phyloP scores from a whole-genome alignment of 2,888 invertebrate species.

The Stegophylla sp. region DNA sequence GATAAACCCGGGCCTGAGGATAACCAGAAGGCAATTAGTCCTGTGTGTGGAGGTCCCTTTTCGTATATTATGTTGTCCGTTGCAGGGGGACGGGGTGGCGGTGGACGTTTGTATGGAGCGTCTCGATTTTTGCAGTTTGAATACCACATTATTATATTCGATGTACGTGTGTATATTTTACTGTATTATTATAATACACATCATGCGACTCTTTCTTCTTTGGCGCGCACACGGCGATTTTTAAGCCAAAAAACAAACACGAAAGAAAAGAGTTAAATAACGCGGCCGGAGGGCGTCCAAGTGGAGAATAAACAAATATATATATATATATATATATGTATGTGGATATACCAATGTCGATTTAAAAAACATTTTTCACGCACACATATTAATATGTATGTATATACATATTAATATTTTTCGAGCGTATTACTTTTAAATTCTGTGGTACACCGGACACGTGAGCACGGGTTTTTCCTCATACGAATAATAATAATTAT shows the following conservation, averaged over 20 bases:
- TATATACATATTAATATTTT: too few relatives aligned
- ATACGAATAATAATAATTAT: too few relatives aligned
- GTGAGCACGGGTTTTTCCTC: too few relatives aligned
- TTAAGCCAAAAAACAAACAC: constrained; percentile 37
- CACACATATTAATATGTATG: too few relatives aligned
- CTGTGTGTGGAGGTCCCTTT: constrained; percentile 34
- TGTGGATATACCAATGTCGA: neutral
- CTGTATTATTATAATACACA: neutral
- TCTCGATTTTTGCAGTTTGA: constrained; percentile 24
- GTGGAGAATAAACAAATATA: neutral
- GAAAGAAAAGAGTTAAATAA: constrained; percentile 43
- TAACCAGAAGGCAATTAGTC: constrained; percentile 59
- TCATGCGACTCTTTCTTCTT: neutral
- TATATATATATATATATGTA: neutral
- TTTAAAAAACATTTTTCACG: neutral
- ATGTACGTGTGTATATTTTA: neutral
- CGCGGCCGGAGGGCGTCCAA: constrained; percentile 1
- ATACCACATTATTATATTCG: neutral
- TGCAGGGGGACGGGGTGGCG: constrained; percentile 2
- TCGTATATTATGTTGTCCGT: constrained; percentile 27
- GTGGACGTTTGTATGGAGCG: constrained; percentile 27
- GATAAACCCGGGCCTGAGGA: constrained; percentile 57
- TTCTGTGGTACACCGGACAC: too few relatives aligned
- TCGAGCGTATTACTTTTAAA: too few relatives aligned
- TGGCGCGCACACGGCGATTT: neutral